A percentile compares a stretch with the other conserved stretches of the same genome.
Conservation (phyloP, 1,140 invertebrate species). For the Arion vulgaris region DNA sequence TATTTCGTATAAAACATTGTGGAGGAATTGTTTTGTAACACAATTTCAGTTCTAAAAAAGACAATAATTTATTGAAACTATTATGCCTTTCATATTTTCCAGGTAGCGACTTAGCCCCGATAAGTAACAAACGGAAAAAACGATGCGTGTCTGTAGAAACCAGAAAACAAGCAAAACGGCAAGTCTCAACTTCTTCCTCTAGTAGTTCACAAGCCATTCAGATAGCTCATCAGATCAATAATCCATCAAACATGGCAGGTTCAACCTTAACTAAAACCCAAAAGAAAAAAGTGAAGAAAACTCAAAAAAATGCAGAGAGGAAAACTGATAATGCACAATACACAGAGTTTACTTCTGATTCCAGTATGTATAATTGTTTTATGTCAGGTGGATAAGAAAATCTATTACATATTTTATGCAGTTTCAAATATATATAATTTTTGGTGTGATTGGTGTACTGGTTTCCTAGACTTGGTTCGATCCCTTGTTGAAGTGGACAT, state of each 20-base stretch:
- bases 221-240: neutral
- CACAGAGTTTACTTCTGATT: neutral
- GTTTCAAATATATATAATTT: too few species aligned
- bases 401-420: too few species aligned
- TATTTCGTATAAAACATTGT: too few species aligned
- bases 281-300: slow-evolving; percentile 39
- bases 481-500: too few species aligned
- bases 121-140: neutral
- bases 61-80: too few species aligned
- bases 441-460: too few species aligned
- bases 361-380: neutral
- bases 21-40: too few species aligned
- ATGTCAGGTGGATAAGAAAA: too few species aligned
- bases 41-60: too few species aligned
- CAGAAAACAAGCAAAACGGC: neutral
- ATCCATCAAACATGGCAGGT: neutral
- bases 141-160: neutral
- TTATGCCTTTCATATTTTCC: neutral
- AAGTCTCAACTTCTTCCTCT: neutral
- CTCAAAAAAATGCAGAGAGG: slow-evolving; percentile 22
- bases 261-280: slow-evolving; percentile 33
- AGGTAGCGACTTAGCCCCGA: neutral
- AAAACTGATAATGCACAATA: slow-evolving; percentile 19
- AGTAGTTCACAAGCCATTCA: neutral
- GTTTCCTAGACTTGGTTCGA: too few species aligned